Evolutionary conservation across 2,113 vertebrate genomes (phyloP).

Genomic region (Pygoscelis adeliae): DNA sequence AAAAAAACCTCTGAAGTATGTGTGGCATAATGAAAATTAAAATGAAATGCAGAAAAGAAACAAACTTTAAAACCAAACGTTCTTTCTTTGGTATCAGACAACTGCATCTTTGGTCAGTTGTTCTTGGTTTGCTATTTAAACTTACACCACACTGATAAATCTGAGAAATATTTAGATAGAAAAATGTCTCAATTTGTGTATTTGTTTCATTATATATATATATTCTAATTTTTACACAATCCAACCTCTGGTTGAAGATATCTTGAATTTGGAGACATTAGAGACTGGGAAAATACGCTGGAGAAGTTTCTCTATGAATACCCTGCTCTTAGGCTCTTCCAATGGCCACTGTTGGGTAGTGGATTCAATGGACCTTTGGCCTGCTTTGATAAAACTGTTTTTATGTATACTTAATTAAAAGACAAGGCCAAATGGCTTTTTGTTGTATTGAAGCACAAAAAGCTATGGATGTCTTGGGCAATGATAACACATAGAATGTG

Average conservation of each 20-base stretch:
- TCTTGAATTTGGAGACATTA: not conserved
- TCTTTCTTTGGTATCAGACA: not conserved
- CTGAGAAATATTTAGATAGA: not conserved
- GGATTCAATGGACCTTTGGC: not conserved
- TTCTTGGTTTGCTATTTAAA: not conserved
- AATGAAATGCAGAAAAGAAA: not conserved
- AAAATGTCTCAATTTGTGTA: not conserved
- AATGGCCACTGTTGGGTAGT: rapidly evolving
- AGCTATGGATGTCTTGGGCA: not conserved
- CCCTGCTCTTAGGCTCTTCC: not conserved
- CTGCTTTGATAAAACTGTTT: not conserved
- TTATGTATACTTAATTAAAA: not conserved
- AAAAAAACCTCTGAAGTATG: rapidly evolving
- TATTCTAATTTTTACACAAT: not conserved
- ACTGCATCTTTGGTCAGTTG: not conserved
- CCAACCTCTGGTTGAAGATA: not conserved
- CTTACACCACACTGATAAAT: not conserved
- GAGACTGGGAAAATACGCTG: not conserved
- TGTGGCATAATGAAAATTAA: not conserved
- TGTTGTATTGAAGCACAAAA: not conserved
- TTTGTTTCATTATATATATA: not conserved
- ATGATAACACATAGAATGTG: not conserved
- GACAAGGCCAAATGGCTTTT: not conserved
- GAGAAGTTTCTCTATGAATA: not conserved
- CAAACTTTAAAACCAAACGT: not conserved